These are phyloP conservation scores for Rhabdomys dilectus DNA, from an alignment of 2,113 vertebrate genomes.

Conservation along the genomic window DNA sequence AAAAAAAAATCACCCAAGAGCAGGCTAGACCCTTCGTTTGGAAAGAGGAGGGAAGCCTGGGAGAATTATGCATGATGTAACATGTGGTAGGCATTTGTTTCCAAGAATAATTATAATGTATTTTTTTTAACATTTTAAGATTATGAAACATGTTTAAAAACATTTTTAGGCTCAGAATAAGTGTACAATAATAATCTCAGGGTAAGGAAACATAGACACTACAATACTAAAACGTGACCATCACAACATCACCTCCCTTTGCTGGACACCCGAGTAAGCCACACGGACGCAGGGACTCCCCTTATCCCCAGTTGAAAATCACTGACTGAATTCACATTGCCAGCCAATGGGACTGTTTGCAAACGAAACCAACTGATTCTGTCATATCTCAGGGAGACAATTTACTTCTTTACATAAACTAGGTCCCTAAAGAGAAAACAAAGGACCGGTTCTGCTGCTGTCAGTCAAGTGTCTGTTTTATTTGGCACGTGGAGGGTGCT, in stretches of 20 bases:
- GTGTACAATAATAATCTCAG: not conserved
- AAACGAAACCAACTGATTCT: constrained; percentile 14
- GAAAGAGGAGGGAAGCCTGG: not conserved
- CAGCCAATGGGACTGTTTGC: not conserved
- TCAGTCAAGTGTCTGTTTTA: not conserved
- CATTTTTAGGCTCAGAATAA: not conserved
- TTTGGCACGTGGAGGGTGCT: constrained; percentile 28
- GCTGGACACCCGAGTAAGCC: not conserved
- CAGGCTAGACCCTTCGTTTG: not conserved
- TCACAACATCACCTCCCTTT: not conserved
- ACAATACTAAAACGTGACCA: not conserved
- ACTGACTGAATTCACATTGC: not conserved
- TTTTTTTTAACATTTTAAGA: not conserved
- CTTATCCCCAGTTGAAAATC: not conserved
- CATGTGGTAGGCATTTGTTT: not conserved
- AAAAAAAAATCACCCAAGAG: not conserved
- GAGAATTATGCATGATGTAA: not conserved
- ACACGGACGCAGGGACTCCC: not conserved
- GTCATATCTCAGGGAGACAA: not conserved
- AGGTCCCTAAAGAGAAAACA: constrained; percentile 43
- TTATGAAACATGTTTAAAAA: constrained; percentile 36
- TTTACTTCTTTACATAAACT: constrained; percentile 41
- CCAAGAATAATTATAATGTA: not conserved
- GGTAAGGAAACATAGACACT: not conserved
- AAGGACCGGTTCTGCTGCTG: not conserved